Conservation (phyloP, 2,797 vertebrate species). For the Gambelia wislizenii region DNA sequence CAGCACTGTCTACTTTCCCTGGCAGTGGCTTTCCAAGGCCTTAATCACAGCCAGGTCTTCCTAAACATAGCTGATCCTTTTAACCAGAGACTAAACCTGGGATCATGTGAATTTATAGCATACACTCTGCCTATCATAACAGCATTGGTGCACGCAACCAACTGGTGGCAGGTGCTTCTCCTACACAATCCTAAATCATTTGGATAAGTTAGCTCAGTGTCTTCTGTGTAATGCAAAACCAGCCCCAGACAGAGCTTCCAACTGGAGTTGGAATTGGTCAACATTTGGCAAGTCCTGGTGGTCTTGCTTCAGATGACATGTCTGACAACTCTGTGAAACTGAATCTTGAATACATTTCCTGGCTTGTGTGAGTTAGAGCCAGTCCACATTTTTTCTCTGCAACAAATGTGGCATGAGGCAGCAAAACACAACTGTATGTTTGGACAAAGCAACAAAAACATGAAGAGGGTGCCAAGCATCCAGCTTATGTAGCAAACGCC, state of each 20-base stretch:
- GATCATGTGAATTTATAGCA: background rate
- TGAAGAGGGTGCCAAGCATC: slow-evolving; percentile 25
- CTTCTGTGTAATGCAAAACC: background rate
- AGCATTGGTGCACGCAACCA: background rate
- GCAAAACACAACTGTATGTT: background rate
- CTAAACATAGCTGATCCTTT: background rate
- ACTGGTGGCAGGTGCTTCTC: background rate
- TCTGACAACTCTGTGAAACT: slow-evolving; percentile 1
- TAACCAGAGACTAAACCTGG: background rate
- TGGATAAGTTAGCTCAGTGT: background rate
- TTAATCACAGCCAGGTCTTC: background rate
- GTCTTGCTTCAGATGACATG: background rate
- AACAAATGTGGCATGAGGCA: background rate
- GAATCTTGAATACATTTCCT: background rate
- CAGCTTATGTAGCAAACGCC: background rate
- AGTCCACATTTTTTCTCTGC: background rate
- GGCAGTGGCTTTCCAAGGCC: background rate
- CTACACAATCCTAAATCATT: slow-evolving; percentile 4
- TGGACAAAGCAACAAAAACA: background rate
- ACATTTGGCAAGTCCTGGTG: background rate
- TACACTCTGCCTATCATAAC: too few species aligned
- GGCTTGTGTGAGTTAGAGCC: background rate
- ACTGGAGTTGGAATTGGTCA: background rate
- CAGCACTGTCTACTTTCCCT: background rate
- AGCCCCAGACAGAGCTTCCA: background rate